A percentile compares a stretch with the other conserved stretches of the same genome.
Evolutionary conservation across 2,888 invertebrate genomes (phyloP).

Genomic region (Bombylius major): DNA sequence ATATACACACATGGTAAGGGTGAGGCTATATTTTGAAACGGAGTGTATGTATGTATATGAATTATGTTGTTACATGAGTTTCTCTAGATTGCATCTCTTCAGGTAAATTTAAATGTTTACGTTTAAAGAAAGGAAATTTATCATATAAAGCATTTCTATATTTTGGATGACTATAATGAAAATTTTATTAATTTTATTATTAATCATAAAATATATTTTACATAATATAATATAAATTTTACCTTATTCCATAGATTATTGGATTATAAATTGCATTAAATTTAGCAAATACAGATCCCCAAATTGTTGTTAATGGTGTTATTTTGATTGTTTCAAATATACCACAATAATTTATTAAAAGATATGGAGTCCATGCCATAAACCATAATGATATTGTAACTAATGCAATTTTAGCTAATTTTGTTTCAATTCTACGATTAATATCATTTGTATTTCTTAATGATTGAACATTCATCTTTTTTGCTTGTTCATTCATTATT

Average conservation of each 20-base stretch:
- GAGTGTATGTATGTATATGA: no score
- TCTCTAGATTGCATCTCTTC: no score
- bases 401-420: conserved; percentile 45
- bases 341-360: conserved; percentile 36
- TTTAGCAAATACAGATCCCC: conserved; percentile 49
- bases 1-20: no score
- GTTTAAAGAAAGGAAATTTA: no score
- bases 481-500: conserved; percentile 43
- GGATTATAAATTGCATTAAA: conserved; percentile 46
- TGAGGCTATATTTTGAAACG: no score
- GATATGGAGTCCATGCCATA: conserved; percentile 44
- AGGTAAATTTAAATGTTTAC: no score
- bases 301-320: conserved; percentile 35
- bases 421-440: conserved; percentile 39
- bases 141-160: no score
- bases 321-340: conserved; percentile 31
- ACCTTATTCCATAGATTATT: conserved; percentile 51
- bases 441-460: conserved; percentile 39
- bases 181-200: no score
- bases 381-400: conserved; percentile 48
- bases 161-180: no score
- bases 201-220: no score
- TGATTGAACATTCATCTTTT: conserved; percentile 47
- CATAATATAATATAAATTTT: not conserved
- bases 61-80: no score